Evolutionary conservation across 2,797 vertebrate genomes (phyloP), one percentile per base, ranked within the genome.

Genomic region (Dicrostonyx torquatus): DNA sequence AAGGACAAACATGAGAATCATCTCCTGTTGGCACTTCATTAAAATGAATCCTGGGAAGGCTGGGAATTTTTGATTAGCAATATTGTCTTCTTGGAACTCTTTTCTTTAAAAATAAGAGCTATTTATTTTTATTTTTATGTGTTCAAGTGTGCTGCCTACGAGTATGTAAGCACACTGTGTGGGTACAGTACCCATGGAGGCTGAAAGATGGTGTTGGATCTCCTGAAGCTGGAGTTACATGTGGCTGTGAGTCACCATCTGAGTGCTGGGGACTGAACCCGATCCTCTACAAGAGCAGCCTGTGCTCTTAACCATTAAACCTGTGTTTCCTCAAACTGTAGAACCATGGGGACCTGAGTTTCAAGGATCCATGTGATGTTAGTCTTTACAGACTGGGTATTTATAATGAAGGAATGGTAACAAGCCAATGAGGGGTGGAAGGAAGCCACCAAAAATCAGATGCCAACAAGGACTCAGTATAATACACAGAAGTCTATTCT

Each of bases 61-160:
- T 86, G 14, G n/a, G 62, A 95, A 96, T 72, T 79, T 80, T 45
- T 17, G 40, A 77, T 34, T 76, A 83, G 78, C 10, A 34, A 37
- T 68, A 50, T 73, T 50, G 2, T 75, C 58, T 78, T 37, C 62
- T 48, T 53, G 1, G 11, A 84, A 84, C 11, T 22, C 34, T 82
- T 64, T 83, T 66, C 60, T 66, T 84, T 66, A 66, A 48, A 84
- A 66, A n/a, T 84, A 66, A n/a, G 4, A 43, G 29, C 34, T n/a
- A 84, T 75, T 75, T 75, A 75, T n/a, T 66, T 62, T 82, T 43
- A 62, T 62, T 45, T 64, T 66, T 66, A 34, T 24, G 18, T 66
- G 18, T 66, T 18, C 20, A 10, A 34, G 40, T 45, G 29, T 34
- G 64, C 48, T 64, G 11, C 31, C 12, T 84, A 11, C 43, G 34